Evolutionary conservation across 2,797 vertebrate species (phyloP).

Genomic region (Kryptopterus vitreolus): DNA sequence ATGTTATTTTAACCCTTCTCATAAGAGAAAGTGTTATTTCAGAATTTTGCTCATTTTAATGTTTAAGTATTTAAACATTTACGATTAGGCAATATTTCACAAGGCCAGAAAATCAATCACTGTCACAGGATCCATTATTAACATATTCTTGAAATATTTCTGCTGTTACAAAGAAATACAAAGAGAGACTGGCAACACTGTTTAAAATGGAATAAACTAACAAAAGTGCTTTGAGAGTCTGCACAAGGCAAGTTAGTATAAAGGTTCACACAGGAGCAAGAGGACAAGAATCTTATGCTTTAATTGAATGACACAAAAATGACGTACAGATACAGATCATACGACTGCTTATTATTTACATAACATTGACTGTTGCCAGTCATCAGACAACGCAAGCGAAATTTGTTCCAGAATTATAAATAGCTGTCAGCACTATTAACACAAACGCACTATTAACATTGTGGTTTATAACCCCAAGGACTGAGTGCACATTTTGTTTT

Average conservation of each 20-base stretch:
- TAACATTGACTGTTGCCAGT: not conserved
- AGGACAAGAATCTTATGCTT: not conserved
- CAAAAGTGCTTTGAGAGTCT: not conserved
- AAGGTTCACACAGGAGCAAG: not conserved
- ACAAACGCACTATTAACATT: not conserved
- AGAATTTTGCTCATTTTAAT: not conserved
- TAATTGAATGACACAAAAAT: not conserved
- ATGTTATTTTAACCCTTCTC: not conserved
- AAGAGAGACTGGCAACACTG: too few species aligned
- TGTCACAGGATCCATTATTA: not conserved
- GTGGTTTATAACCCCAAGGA: constrained; percentile 1
- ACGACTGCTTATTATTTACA: not conserved
- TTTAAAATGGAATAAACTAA: not conserved
- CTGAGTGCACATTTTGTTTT: constrained; percentile 19
- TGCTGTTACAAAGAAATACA: too few species aligned
- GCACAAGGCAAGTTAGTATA: not conserved
- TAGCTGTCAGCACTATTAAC: not conserved
- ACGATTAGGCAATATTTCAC: too few species aligned
- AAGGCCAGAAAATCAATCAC: too few species aligned
- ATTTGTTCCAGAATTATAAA: not conserved
- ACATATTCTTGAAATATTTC: not conserved
- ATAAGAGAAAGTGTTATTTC: not conserved
- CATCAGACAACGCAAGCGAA: not conserved
- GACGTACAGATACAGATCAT: not conserved
- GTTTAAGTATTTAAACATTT: not conserved